Conservation (phyloP, 2,113 vertebrate species). For the Melospiza melodia region DNA sequence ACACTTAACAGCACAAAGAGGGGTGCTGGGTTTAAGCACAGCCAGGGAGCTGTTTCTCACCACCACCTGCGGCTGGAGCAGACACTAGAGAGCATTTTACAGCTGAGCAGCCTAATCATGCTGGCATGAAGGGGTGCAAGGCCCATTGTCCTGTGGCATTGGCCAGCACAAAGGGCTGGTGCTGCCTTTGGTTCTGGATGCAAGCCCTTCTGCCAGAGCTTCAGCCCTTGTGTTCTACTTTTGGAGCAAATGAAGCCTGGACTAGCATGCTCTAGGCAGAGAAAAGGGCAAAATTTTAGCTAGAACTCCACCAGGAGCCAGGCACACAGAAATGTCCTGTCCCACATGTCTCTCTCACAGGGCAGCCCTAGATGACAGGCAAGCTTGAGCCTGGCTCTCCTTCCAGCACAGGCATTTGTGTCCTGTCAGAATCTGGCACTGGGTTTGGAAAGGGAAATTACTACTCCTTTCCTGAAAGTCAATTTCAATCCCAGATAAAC, state of each 20-base stretch:
- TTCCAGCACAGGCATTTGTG: background rate
- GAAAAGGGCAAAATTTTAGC: background rate
- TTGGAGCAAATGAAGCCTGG: background rate
- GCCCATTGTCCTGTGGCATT: background rate
- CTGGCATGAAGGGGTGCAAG: background rate
- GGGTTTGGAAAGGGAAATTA: constrained; percentile 13
- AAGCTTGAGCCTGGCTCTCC: background rate
- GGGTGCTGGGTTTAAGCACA: constrained; percentile 20
- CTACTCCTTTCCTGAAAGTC: constrained; percentile 20
- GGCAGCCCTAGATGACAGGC: background rate
- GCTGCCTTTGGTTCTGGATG: background rate
- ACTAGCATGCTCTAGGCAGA: background rate
- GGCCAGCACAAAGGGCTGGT: background rate
- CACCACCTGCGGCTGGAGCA: constrained; percentile 30
- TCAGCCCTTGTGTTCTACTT: background rate
- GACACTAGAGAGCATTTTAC: background rate
- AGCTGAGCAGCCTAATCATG: background rate
- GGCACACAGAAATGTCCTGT: background rate
- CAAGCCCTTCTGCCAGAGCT: background rate
- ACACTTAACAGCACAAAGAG: constrained; percentile 2
- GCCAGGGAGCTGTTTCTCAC: constrained; percentile 6
- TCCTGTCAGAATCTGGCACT: constrained; percentile 12
- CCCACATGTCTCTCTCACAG: background rate
- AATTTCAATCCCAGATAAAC: constrained; percentile 32
- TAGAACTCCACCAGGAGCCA: background rate